Percentiles rank a stretch among this genome's conserved stretches.
Conservation (phyloP, 2,113 vertebrate species). For the Pardalotus punctatus region DNA sequence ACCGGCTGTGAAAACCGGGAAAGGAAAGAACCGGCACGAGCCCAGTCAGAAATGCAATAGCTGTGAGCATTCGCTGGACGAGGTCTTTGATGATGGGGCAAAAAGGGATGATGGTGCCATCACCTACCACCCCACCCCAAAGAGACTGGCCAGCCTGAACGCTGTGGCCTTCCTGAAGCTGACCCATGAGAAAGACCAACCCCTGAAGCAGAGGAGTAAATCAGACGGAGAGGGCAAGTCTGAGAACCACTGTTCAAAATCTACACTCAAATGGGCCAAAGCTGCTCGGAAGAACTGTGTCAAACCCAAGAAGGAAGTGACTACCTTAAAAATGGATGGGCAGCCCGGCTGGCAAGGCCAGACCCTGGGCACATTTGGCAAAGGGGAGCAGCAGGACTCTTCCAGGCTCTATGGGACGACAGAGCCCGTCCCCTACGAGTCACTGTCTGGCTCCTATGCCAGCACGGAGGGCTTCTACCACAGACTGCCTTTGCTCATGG, state of each 20-base stretch:
- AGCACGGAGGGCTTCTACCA: slow-evolving; percentile 84
- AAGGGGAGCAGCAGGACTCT: slow-evolving; percentile 51
- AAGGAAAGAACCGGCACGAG: slow-evolving; percentile 55
- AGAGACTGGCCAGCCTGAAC: slow-evolving; percentile 93
- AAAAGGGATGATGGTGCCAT: slow-evolving; percentile 62
- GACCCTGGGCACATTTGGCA: slow-evolving; percentile 30
- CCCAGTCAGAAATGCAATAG: slow-evolving; percentile 55
- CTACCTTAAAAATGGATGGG: slow-evolving; percentile 72
- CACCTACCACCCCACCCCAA: slow-evolving; percentile 81
- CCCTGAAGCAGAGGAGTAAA: slow-evolving; percentile 68
- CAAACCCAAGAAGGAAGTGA: slow-evolving; percentile 79
- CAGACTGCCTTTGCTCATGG: slow-evolving; percentile 90
- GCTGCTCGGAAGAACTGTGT: slow-evolving; percentile 77
- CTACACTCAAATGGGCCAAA: slow-evolving; percentile 75
- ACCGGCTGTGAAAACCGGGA: not conserved
- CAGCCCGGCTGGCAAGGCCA: slow-evolving; percentile 49
- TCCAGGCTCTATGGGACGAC: slow-evolving; percentile 2
- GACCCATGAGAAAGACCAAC: slow-evolving; percentile 82
- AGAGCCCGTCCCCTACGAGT: slow-evolving; percentile 63
- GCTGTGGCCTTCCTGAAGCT: slow-evolving; percentile 92
- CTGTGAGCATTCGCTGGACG: slow-evolving; percentile 65
- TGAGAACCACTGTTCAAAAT: slow-evolving; percentile 52
- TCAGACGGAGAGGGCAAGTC: slow-evolving; percentile 59
- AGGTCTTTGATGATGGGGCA: slow-evolving; percentile 68
- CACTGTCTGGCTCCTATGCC: slow-evolving; percentile 82